phyloP scores from a whole-genome alignment of 2,797 vertebrate species.

The Synanceia verrucosa region DNA sequence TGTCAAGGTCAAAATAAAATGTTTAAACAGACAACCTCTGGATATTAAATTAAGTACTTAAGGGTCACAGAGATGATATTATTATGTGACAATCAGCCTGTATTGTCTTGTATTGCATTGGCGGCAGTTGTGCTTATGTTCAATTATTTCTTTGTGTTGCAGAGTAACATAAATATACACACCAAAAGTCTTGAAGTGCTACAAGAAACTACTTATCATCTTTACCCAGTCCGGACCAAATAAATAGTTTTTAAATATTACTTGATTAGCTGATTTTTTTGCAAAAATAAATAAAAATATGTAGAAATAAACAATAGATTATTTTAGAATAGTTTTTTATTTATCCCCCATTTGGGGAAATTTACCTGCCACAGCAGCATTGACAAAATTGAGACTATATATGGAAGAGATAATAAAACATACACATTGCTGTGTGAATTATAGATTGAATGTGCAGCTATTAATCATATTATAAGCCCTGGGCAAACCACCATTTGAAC shows the following conservation, averaged over 20 bases:
- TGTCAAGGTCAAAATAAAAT: neutral
- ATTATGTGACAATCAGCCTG: neutral
- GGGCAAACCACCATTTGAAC: conserved; percentile 11
- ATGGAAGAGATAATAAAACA: neutral
- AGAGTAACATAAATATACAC: neutral
- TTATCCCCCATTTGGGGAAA: no score
- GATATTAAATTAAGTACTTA: neutral
- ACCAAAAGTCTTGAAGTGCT: no score
- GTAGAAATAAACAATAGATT: no score
- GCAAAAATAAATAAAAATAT: no score
- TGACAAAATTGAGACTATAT: no score
- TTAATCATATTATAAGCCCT: neutral
- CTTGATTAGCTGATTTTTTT: no score
- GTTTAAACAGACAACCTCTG: neutral
- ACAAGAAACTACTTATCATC: no score
- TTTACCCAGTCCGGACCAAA: no score
- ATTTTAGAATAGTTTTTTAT: no score
- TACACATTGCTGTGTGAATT: neutral
- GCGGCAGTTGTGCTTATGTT: neutral
- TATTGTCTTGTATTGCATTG: no score
- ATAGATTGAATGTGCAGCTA: neutral
- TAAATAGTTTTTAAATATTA: no score
- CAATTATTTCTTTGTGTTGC: neutral
- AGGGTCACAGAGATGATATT: neutral
- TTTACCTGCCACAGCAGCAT: no score